phyloP scores from a whole-genome alignment of 2,113 vertebrate species.

The Halichoeres trimaculatus region DNA sequence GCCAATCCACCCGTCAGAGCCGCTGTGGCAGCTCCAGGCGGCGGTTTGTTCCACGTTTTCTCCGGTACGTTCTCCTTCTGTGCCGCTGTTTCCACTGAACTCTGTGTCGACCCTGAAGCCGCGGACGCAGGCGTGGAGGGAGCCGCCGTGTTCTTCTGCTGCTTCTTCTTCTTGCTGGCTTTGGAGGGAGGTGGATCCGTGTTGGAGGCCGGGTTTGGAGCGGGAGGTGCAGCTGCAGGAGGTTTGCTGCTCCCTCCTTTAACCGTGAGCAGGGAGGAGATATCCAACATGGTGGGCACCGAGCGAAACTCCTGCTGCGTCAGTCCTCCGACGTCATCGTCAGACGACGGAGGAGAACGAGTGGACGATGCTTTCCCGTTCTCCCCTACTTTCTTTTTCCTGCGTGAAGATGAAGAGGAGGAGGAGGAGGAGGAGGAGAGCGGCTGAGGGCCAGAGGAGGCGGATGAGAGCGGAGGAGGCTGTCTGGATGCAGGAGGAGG shows the following conservation, averaged over 20 bases:
- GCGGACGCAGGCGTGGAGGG: conserved; percentile 8
- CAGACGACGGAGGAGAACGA: conserved; percentile 60
- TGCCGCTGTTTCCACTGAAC: conserved; percentile 35
- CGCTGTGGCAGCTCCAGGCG: neutral
- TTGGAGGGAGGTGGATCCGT: conserved; percentile 80
- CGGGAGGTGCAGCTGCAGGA: conserved; percentile 50
- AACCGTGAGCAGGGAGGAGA: conserved; percentile 89
- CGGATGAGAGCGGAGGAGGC: conserved; percentile 40
- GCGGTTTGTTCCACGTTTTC: conserved; percentile 72
- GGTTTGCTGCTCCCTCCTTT: conserved; percentile 73
- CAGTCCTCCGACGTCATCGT: conserved; percentile 80
- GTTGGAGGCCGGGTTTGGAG: conserved; percentile 40
- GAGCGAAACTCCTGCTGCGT: conserved; percentile 86
- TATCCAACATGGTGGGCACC: conserved; percentile 87
- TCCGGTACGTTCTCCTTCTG: conserved; percentile 83
- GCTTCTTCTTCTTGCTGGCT: conserved; percentile 89
- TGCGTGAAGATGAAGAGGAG: conserved; percentile 64
- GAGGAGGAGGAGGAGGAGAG: conserved; percentile 68
- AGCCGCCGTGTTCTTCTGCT: conserved; percentile 53
- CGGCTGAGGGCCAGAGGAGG: conserved; percentile 60
- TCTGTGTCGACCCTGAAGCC: neutral
- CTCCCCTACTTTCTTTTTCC: conserved; percentile 83
- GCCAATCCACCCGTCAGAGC: conserved; percentile 68
- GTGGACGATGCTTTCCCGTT: conserved; percentile 73
- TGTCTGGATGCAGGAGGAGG: conserved; percentile 61